These are phyloP conservation scores for Acrocephalus kingi DNA, from an alignment of 2,113 vertebrate species.

Conservation along the genomic window DNA sequence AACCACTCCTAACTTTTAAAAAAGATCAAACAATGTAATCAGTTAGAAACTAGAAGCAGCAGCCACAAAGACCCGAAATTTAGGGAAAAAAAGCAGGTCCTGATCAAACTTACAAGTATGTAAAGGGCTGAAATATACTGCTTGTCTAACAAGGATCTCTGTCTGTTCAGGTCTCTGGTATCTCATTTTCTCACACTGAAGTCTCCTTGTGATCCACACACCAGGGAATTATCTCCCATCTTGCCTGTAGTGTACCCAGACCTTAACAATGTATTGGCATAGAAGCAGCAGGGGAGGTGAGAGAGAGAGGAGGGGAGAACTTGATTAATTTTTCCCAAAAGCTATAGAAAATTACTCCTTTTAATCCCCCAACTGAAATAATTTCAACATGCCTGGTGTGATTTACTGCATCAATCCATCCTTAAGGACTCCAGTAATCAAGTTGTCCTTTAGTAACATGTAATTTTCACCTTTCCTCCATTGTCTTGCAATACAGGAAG, in stretches of 20 bases:
- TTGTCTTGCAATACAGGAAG: neutral
- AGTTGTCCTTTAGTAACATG: neutral
- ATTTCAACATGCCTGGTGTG: neutral
- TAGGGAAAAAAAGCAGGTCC: neutral
- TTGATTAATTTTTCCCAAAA: neutral
- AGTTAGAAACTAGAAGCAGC: neutral
- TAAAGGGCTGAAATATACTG: neutral
- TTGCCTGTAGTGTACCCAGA: neutral
- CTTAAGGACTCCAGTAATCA: neutral
- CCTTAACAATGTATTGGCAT: neutral
- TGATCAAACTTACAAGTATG: neutral
- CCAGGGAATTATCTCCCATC: neutral
- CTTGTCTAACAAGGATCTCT: neutral
- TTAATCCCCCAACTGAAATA: neutral
- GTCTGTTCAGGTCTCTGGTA: neutral
- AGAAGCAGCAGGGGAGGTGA: rapidly evolving
- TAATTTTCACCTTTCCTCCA: neutral
- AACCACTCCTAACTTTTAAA: neutral
- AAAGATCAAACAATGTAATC: neutral
- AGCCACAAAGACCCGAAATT: neutral
- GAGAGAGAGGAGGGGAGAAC: neutral
- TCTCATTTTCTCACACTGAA: neutral
- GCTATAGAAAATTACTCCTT: neutral
- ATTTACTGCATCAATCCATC: neutral
- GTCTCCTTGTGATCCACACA: neutral